Evolutionary conservation across 1,140 invertebrate species (phyloP).

Genomic region (Stratiolaelaps scimitus): DNA sequence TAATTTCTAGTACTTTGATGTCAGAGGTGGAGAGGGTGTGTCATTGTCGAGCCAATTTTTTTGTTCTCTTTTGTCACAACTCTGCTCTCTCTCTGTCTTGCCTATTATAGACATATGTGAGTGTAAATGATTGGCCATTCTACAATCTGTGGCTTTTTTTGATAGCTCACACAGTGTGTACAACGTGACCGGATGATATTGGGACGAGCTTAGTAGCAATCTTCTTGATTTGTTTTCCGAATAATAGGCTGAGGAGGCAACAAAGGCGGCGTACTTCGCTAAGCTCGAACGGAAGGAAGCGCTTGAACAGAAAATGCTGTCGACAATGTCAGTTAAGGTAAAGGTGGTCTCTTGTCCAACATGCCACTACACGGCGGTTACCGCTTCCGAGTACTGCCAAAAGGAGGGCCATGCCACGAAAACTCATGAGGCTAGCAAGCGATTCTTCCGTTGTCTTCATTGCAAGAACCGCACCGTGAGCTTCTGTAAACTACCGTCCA

Average conservation of each 20-base stretch:
- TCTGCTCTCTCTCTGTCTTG: too few relatives aligned
- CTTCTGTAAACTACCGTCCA: slow-evolving; percentile 14
- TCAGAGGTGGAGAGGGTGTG: too few relatives aligned
- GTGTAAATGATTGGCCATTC: too few relatives aligned
- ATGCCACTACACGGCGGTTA: background rate
- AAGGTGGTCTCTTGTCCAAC: slow-evolving; percentile 18
- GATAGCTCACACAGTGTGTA: too few relatives aligned
- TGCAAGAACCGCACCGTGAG: slow-evolving; percentile 21
- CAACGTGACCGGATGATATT: too few relatives aligned
- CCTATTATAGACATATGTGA: too few relatives aligned
- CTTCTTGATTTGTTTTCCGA: too few relatives aligned
- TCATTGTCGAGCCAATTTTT: too few relatives aligned
- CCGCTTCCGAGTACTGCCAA: slow-evolving; percentile 1
- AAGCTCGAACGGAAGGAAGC: slow-evolving; percentile 18
- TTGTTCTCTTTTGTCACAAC: too few relatives aligned
- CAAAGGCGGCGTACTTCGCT: slow-evolving; percentile 16
- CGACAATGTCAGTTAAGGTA: slow-evolving; percentile 21
- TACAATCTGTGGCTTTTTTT: too few relatives aligned
- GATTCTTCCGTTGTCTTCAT: slow-evolving; percentile 4
- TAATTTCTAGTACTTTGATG: too few relatives aligned
- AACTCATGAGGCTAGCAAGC: slow-evolving; percentile 4
- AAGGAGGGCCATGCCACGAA: slow-evolving; percentile 11
- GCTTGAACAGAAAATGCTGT: slow-evolving; percentile 27
- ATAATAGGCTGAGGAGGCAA: background rate
- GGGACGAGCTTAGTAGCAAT: too few relatives aligned